Conservation (phyloP, 2,113 vertebrate genomes). For the Sakesphorus luctuosus region DNA sequence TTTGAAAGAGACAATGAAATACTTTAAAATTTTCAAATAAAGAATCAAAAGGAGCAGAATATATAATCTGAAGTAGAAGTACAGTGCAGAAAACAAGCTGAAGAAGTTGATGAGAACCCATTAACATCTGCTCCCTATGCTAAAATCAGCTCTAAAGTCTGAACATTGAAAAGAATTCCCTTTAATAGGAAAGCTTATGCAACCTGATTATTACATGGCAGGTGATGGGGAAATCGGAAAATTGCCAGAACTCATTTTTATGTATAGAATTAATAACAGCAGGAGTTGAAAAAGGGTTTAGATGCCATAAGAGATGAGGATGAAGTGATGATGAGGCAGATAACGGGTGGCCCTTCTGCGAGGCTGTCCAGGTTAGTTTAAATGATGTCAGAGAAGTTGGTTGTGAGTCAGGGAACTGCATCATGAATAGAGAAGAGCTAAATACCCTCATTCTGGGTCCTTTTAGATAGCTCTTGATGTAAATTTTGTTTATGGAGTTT, state of each 20-base stretch:
- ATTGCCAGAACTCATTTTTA: constrained; percentile 43
- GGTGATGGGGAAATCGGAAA: constrained; percentile 37
- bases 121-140: constrained; percentile 21
- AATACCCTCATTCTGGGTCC: background rate
- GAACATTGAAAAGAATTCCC: constrained; percentile 18
- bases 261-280: constrained; percentile 44
- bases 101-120: constrained; percentile 18
- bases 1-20: background rate
- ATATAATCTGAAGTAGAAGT: background rate
- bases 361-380: constrained; percentile 19
- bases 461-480: constrained; percentile 43
- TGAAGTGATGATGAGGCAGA: constrained; percentile 51
- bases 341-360: constrained; percentile 14
- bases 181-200: background rate
- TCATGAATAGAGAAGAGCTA: constrained; percentile 47
- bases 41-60: background rate
- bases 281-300: background rate
- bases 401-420: constrained; percentile 6
- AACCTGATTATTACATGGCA: constrained; percentile 34
- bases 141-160: constrained; percentile 25
- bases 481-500: constrained; percentile 66
- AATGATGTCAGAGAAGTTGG: constrained; percentile 28
- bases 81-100: background rate
- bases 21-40: background rate
- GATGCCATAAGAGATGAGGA: constrained; percentile 13